Base-by-base conservation (phyloP, 2,797 vertebrate species). In the Silurus aristotelis region DNA sequence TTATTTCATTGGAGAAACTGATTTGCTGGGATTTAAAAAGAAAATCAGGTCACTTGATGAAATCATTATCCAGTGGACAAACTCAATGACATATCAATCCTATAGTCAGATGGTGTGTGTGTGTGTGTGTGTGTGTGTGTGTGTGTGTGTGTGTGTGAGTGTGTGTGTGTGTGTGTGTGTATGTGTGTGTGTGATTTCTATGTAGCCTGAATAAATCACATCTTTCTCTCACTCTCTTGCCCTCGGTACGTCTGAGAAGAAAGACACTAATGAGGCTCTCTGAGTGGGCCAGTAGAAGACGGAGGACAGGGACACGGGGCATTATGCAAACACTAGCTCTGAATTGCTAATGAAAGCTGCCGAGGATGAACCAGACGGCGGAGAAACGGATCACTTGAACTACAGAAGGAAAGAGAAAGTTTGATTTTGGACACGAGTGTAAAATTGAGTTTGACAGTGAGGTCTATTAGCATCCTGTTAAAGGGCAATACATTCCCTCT, bases 381-480 rank as follows among this genome's bases (percentile, higher is more conserved):
- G 43, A 72, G 22, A 75, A 64, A 55, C 1, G 58, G 20, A 66
- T 76, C 27, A 12, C 1, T 27, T 31, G 1, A 48, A 71, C 52
- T n/a, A 75, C 71, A 58, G 58, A 64, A 58, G 7, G 1, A 84
- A 88, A 48, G 48, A 52, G 89, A 89, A 92, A 90, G 89, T 93
- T 92, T 86, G 85, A 92, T 90, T 91, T 84, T 87, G 90, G 90
- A 91, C 87, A 90, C 86, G 89, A 87, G 91, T 91, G 90, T 92
- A 89, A 92, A 93, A 94, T 92, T 84, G 89, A 88, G 92, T 87
- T 88, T 91, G 91, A 93, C 92, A 92, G 86, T 73, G 46, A 85
- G 76, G 38, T 38, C 91, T 91, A 92, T 94, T 93, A 92, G 91
- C 89, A 89, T 77, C 61, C 89, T 88, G 93, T 94, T 93, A 93